Base-by-base conservation (phyloP, 53 echinoderm and acorn worm genomes). In the Paracentrotus lividus region DNA sequence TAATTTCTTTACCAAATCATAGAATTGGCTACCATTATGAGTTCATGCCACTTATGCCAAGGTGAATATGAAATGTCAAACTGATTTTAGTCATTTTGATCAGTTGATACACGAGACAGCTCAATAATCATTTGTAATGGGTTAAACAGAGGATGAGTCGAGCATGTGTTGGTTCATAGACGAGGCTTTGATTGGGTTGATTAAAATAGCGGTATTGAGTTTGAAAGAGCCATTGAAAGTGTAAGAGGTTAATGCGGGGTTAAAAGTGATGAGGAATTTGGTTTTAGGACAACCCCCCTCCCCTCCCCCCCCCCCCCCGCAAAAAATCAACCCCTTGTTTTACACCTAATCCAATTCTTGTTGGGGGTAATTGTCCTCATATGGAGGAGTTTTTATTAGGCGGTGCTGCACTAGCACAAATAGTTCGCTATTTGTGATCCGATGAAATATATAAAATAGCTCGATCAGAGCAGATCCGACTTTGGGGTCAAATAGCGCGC, bases 101-200 rank as follows among this genome's bases (percentile, higher is more conserved):
- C 32, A 18, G 72, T 32, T 72, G 72, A 32, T 36, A 5, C 72
- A 4, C 4, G 12, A 23, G 81, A 47, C 47, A 26, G 81, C 47
- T 45, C 47, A 34, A 81, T 49, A 45, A 47, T 81, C n/a, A 16
- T 49, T 45, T 67, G n/a, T 81, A 81, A 81, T 81, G 23, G 33
- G 81, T 26, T 45, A 45, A 81, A 47, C 81, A 81, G 31, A 21
- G 14, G 31, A 67, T 6, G 14, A 47, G 45, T 24, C 0, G 47
- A 27, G 81, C 81, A 81, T 81, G 81, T 81, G 81, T 81, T 81
- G 26, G 81, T 24, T 45, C n/a, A n/a, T 45, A 47, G n/a, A 81
- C 47, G 81, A 4, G 81, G 20, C 44, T 45, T 81, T 81, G 81
- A 81, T 81, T 8, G n/a, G 26, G 44, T 24, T 43, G 43, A 78